phyloP scores from a whole-genome alignment of 2,797 vertebrate genomes.

The Sardinella longiceps region DNA sequence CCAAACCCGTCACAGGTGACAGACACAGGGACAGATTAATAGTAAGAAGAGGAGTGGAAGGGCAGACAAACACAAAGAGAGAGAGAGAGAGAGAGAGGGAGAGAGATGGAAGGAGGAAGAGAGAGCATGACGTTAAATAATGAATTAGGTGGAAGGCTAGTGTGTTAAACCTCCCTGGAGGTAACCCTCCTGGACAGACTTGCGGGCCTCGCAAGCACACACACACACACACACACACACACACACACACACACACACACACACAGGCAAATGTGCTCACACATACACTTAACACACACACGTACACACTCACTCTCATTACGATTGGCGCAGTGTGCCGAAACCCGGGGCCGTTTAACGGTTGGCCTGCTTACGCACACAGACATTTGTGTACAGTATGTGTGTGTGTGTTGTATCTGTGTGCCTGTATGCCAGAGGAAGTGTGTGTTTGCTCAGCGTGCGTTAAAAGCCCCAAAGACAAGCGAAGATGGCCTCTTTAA shows the following conservation, averaged over 20 bases:
- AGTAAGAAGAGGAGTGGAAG: neutral
- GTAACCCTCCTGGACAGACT: slow-evolving; percentile 44
- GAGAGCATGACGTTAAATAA: slow-evolving; percentile 48
- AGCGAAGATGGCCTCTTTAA: slow-evolving; percentile 22
- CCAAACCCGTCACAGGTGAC: neutral
- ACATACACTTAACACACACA: neutral
- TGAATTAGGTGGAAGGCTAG: slow-evolving; percentile 48
- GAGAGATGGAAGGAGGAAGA: slow-evolving; percentile 13
- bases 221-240: slow-evolving; percentile 29
- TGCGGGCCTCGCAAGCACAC: slow-evolving; percentile 31
- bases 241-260: neutral
- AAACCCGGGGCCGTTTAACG: slow-evolving; percentile 17
- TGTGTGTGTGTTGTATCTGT: neutral
- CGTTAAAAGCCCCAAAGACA: slow-evolving; percentile 23
- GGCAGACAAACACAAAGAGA: slow-evolving; percentile 17
- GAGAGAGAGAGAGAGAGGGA: neutral
- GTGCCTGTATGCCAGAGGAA: neutral
- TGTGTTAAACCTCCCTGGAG: slow-evolving; percentile 46
- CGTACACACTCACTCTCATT: neutral
- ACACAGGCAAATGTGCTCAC: neutral
- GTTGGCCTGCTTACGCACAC: slow-evolving; percentile 23
- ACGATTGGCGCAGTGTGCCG: neutral
- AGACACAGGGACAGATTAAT: neutral
- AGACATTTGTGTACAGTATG: neutral
- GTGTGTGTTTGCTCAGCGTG: slow-evolving; percentile 9